These are phyloP conservation scores for Periophthalmus magnuspinnatus DNA, from an alignment of 2,797 vertebrate species.

Conservation along the genomic window DNA sequence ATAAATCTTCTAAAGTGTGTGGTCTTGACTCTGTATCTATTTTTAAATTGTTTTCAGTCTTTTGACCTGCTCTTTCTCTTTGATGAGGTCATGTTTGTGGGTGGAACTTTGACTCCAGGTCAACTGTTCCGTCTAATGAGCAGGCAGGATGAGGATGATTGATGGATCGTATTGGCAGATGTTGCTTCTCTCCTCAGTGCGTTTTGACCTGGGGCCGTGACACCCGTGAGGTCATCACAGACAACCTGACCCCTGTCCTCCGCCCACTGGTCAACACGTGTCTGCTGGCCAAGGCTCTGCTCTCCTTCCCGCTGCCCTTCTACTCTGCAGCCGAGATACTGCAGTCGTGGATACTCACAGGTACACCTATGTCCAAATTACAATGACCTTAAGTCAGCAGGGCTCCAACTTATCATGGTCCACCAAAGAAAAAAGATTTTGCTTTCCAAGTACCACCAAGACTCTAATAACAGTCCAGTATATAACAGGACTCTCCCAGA, in stretches of 20 bases:
- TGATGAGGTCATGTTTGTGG: background rate
- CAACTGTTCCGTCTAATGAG: background rate
- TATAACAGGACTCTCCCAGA: too few species aligned
- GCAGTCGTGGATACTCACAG: slow-evolving; percentile 57
- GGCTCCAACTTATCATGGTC: background rate
- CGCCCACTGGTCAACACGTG: slow-evolving; percentile 79
- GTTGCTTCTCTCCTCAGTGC: slow-evolving; percentile 60
- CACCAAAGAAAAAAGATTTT: too few species aligned
- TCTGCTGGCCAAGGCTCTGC: slow-evolving; percentile 78
- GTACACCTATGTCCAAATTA: slow-evolving; percentile 8
- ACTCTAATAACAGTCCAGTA: too few species aligned
- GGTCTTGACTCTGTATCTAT: background rate
- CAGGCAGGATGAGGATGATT: slow-evolving; percentile 16
- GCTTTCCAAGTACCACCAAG: too few species aligned
- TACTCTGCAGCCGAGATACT: slow-evolving; percentile 80
- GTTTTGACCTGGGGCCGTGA: slow-evolving; percentile 79
- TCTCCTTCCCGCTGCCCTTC: slow-evolving; percentile 84
- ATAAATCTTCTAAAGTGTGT: background rate
- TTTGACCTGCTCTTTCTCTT: background rate
- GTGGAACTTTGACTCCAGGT: background rate
- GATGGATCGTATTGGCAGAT: slow-evolving; percentile 25
- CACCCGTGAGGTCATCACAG: slow-evolving; percentile 82
- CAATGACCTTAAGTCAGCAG: background rate
- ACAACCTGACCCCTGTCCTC: slow-evolving; percentile 79
- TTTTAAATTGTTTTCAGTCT: background rate